Percentiles rank a stretch among this genome's conserved stretches.
These are phyloP conservation scores for Pelecanus crispus DNA, from an alignment of 2,113 vertebrate species.

Conservation along the genomic window DNA sequence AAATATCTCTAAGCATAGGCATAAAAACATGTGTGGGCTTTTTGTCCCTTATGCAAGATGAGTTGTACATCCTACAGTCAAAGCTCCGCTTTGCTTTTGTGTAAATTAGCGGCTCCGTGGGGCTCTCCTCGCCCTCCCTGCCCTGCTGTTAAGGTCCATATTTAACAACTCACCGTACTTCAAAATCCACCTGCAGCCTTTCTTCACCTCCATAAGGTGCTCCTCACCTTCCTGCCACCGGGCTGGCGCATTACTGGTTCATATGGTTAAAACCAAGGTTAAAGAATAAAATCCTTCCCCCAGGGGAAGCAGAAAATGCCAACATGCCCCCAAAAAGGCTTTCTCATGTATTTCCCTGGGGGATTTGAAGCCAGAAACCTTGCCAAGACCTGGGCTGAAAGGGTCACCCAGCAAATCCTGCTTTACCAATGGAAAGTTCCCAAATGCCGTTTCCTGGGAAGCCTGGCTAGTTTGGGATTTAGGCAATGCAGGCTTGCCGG, in stretches of 20 bases:
- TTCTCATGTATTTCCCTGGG: neutral
- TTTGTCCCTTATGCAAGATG: neutral
- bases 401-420: neutral
- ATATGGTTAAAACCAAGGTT: neutral
- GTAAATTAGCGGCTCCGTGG: neutral
- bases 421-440: constrained; percentile 14
- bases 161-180: neutral
- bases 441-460: neutral
- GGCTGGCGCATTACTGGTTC: neutral
- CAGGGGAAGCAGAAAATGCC: neutral
- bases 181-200: neutral
- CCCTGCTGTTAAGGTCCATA: neutral
- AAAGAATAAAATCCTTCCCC: neutral
- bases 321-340: neutral
- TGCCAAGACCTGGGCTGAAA: neutral
- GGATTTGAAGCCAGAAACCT: neutral
- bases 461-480: neutral
- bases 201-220: neutral
- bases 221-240: neutral
- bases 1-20: neutral
- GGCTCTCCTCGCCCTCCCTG: neutral
- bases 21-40: neutral
- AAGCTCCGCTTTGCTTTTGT: neutral
- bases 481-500: neutral
- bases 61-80: neutral